Conservation (phyloP, 2,888 invertebrate species). For the Zaprionus bogoriensis region DNA sequence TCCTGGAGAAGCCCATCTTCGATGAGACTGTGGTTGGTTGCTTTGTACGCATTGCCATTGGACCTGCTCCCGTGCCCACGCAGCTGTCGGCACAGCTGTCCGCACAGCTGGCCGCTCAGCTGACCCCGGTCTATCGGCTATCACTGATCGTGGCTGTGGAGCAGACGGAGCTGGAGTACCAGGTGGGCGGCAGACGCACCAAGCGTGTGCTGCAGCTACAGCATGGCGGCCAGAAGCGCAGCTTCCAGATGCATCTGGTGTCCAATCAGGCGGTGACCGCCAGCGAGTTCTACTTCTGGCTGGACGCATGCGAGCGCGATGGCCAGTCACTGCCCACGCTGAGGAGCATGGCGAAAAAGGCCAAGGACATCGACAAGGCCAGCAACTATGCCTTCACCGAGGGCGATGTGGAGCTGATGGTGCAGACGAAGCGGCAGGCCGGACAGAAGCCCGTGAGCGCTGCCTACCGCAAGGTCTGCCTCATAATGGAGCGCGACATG, state of each 20-base stretch:
- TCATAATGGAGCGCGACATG: constrained; percentile 42
- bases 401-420: constrained; percentile 32
- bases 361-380: constrained; percentile 21
- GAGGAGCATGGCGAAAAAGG: constrained; percentile 17
- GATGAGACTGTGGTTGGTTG: constrained; percentile 34
- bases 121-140: constrained; percentile 14
- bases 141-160: constrained; percentile 21
- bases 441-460: constrained; percentile 13
- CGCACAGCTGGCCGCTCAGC: no score
- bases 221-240: neutral
- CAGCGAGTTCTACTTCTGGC: constrained; percentile 29
- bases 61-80: neutral
- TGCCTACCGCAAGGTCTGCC: constrained; percentile 33
- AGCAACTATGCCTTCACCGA: constrained; percentile 34
- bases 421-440: constrained; percentile 15
- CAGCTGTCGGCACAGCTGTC: no score
- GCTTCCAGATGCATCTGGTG: constrained; percentile 23
- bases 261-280: constrained; percentile 28
- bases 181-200: constrained; percentile 20
- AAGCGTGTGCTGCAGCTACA: constrained; percentile 13
- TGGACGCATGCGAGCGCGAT: constrained; percentile 11
- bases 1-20: constrained; percentile 49
- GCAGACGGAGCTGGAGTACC: constrained; percentile 8
- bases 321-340: constrained; percentile 10
- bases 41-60: constrained; percentile 40